Percentiles rank a stretch among this genome's conserved stretches.
Evolutionary conservation across 2,888 invertebrate species (phyloP).

Genomic region (Cacoxenus indagator): DNA sequence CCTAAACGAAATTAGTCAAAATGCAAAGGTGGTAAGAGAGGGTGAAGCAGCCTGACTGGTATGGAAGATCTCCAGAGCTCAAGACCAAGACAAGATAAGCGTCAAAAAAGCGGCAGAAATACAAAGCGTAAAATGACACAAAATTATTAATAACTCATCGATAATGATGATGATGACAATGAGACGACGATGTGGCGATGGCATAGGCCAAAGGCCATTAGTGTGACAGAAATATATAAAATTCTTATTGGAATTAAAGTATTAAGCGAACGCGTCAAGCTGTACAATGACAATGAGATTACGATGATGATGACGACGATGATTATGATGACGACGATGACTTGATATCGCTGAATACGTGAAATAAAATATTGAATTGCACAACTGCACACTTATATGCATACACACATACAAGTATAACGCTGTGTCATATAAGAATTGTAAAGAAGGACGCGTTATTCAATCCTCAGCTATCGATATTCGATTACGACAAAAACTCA

Average conservation of each 20-base stretch:
- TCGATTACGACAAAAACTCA: conserved; percentile 69
- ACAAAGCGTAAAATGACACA: conserved; percentile 9
- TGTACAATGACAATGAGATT: background rate
- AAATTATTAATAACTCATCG: conserved; percentile 20
- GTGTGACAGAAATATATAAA: background rate
- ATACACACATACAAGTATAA: background rate
- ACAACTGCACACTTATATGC: background rate
- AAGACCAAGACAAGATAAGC: background rate
- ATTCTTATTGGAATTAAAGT: background rate
- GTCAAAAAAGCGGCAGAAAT: conserved; percentile 3
- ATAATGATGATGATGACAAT: background rate
- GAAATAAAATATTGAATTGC: conserved; percentile 5
- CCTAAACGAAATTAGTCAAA: background rate
- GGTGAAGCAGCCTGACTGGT: background rate
- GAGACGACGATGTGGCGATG: background rate
- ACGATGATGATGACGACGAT: background rate
- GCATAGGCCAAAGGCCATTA: background rate
- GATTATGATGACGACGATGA: background rate
- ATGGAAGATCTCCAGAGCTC: no score
- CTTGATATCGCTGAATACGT: background rate
- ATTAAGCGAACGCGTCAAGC: background rate
- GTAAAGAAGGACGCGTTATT: conserved; percentile 64
- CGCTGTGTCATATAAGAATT: conserved; percentile 53
- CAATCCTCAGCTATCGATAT: conserved; percentile 71
- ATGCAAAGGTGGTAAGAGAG: background rate